Evolutionary conservation across 2,888 invertebrate genomes (phyloP).

Genomic region (Balanococcus diminutus): DNA sequence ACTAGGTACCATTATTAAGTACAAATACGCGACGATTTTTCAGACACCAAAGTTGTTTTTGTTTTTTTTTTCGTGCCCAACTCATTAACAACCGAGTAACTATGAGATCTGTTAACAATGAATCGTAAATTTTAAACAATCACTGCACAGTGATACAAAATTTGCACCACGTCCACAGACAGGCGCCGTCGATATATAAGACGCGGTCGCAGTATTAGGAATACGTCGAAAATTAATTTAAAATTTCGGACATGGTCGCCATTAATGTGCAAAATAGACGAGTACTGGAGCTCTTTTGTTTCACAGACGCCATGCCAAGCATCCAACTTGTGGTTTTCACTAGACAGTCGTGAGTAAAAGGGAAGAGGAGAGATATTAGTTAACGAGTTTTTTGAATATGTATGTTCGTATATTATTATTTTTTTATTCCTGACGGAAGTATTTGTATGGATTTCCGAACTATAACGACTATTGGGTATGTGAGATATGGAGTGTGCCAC

Average conservation of each 20-base stretch:
- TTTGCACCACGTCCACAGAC: slow-evolving; percentile 12
- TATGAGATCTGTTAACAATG: not conserved
- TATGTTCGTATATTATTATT: not conserved
- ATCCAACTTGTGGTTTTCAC: not conserved
- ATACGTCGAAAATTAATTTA: not conserved
- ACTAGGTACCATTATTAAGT: not conserved
- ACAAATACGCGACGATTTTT: not conserved
- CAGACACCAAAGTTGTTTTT: not conserved
- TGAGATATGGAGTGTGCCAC: not conserved
- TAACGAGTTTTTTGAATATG: not conserved
- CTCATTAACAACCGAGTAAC: not conserved
- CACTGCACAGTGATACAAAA: not conserved
- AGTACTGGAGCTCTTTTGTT: not conserved
- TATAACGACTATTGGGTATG: not conserved
- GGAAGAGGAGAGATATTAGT: not conserved
- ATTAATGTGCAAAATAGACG: not conserved
- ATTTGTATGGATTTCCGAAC: not conserved
- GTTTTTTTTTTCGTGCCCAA: not conserved
- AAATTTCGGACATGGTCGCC: not conserved
- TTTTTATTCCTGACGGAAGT: not conserved
- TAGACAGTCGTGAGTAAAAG: not conserved
- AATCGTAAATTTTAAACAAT: not conserved
- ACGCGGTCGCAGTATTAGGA: not conserved
- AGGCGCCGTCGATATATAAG: not conserved
- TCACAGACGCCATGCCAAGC: not conserved